Evolutionary conservation across 2,888 invertebrate genomes (phyloP).

Genomic region (Aphodius sticticus): DNA sequence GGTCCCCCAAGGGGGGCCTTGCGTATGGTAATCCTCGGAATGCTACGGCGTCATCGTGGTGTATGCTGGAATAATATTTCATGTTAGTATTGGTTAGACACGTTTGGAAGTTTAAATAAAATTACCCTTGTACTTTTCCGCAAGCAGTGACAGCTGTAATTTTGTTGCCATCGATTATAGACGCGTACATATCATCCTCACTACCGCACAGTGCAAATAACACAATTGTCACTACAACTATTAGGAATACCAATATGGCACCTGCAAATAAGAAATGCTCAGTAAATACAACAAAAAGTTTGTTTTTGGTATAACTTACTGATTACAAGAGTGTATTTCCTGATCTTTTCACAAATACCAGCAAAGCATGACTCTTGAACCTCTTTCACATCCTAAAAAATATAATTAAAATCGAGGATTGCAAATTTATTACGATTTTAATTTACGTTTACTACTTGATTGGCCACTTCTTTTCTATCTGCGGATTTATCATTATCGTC

Average conservation of each 20-base stretch:
- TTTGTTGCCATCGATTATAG: constrained; percentile 64
- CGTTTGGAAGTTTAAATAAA: neutral
- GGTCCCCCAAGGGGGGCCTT: constrained; percentile 72
- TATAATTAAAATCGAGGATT: constrained; percentile 4
- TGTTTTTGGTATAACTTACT: constrained; percentile 59
- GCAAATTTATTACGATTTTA: constrained; percentile 8
- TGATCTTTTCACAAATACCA: constrained; percentile 64
- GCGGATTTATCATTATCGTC: constrained; percentile 75
- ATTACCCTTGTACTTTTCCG: constrained; percentile 80
- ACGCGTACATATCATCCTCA: constrained; percentile 19
- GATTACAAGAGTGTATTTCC: constrained; percentile 72
- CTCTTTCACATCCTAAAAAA: constrained; percentile 61
- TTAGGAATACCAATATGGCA: constrained; percentile 67
- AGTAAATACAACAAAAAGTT: constrained; percentile 26
- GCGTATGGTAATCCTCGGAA: constrained; percentile 88
- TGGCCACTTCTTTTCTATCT: constrained; percentile 75
- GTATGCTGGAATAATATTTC: constrained; percentile 61
- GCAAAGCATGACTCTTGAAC: constrained; percentile 52
- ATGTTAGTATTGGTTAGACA: neutral
- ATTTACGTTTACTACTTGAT: constrained; percentile 69
- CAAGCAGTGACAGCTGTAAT: constrained; percentile 79
- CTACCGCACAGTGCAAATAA: constrained; percentile 69
- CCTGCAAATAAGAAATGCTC: constrained; percentile 53
- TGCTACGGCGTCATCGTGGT: constrained; percentile 80
- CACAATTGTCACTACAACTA: constrained; percentile 70